Percentiles rank a stretch among this genome's conserved stretches.
phyloP scores from a whole-genome alignment of 2,113 vertebrate genomes.

The Nerophis lumbriciformis region DNA sequence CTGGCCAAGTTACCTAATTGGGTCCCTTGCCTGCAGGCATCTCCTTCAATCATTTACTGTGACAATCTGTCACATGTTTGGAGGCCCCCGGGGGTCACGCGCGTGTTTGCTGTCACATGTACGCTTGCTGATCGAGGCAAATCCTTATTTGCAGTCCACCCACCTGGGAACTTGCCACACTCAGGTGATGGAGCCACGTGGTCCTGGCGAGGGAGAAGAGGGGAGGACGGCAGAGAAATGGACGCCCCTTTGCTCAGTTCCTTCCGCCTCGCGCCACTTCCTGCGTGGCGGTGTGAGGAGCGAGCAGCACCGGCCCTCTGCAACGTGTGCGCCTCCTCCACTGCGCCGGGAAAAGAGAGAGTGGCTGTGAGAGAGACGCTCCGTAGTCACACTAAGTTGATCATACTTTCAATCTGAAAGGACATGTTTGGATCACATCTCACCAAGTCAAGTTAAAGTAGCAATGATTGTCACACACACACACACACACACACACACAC shows the following conservation, averaged over 20 bases:
- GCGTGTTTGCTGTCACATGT: constrained; percentile 45
- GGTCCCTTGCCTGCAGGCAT: constrained; percentile 39
- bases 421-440: no score
- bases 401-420: no score
- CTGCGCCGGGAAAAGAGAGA: constrained; percentile 30
- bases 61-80: constrained; percentile 56
- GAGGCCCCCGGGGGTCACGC: constrained; percentile 34
- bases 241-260: constrained; percentile 85
- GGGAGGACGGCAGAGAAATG: constrained; percentile 90
- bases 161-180: constrained; percentile 87
- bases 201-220: constrained; percentile 84
- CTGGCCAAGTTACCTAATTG: constrained; percentile 23
- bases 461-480: no score
- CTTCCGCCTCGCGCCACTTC: constrained; percentile 54
- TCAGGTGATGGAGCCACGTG: constrained; percentile 74
- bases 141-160: constrained; percentile 28
- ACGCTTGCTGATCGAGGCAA: constrained; percentile 38
- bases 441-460: no score
- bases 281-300: constrained; percentile 37
- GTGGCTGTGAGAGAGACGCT: background rate
- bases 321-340: constrained; percentile 66
- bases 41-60: constrained; percentile 57
- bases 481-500: no score
- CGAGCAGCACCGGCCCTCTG: constrained; percentile 46
- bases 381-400: no score